Base-by-base conservation (phyloP, 2,888 invertebrate species). In the Digitonthophagus gazella region DNA sequence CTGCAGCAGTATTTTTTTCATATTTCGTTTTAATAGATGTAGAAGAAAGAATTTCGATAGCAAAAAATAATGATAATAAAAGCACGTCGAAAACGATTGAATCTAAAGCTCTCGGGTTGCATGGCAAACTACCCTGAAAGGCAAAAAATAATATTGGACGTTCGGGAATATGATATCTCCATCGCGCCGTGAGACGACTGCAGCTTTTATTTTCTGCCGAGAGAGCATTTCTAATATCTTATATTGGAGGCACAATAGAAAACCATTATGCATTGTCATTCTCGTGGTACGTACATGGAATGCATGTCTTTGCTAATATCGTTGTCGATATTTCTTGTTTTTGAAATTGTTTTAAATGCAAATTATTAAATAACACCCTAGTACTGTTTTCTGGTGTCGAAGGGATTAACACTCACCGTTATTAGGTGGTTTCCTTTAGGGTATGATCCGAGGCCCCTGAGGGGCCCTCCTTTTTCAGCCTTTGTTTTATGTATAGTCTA, bases 11-110 rank as follows among this genome's bases (percentile, higher is more conserved):
- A n/a, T n/a, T n/a, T n/a, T n/a, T n/a, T n/a, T n/a, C n/a, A n/a
- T n/a, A n/a, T n/a, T n/a, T n/a, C n/a, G n/a, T n/a, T n/a, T n/a
- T n/a, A n/a, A n/a, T 57, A 57, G 14, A 57, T 57, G 57, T 16
- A 57, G 57, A 5, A 14, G 57, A 57, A 11, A 14, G 57, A n/a
- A 4, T 14, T 2, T 16, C 57, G 8, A 15, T 15, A 57, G 14
- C 14, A 61, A 61, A 61, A 61, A 18, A 19, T 19, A 19, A 20
- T 61, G 18, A 61, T 18, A 61, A 61, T 61, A 61, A 61, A 61
- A 19, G 19, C 19, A 61, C 19, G 18, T 61, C 61, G 61, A 61
- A 61, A 61, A 61, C 20, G 61, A 61, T 61, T 61, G 61, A 61
- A 20, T 20, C 28, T 8, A 44, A 19, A 18, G 61, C n/a, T 18